Percentiles rank a stretch among this genome's conserved stretches.
phyloP scores from a whole-genome alignment of 2,888 invertebrate genomes.

The Chloromyia formosa region DNA sequence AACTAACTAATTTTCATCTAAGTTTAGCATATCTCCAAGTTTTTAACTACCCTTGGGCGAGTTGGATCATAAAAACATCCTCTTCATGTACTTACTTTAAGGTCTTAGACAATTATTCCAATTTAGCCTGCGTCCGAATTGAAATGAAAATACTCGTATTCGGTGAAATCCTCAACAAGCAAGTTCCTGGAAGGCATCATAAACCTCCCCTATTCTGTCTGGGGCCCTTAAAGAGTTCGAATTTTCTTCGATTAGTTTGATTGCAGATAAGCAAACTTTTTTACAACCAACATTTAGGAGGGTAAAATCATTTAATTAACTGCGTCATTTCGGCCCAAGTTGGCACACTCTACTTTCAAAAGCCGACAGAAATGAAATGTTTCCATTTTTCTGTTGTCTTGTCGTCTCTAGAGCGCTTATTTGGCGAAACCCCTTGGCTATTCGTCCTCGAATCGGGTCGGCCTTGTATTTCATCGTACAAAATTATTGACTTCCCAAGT shows the following conservation, averaged over 20 bases:
- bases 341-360: background rate
- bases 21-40: too few species aligned
- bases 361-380: background rate
- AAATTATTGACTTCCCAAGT: slow-evolving; percentile 15
- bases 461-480: background rate
- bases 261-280: slow-evolving; percentile 47
- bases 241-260: slow-evolving; percentile 48
- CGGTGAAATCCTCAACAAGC: too few species aligned
- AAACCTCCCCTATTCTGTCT: too few species aligned
- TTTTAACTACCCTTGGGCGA: too few species aligned
- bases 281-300: slow-evolving; percentile 43
- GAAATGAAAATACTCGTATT: too few species aligned
- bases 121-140: too few species aligned
- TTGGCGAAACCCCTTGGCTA: slow-evolving; percentile 26
- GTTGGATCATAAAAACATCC: too few species aligned
- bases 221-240: slow-evolving; percentile 39
- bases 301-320: slow-evolving; percentile 47
- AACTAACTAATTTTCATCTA: too few species aligned
- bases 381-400: background rate
- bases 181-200: too few species aligned
- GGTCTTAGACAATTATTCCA: too few species aligned
- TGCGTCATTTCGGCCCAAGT: slow-evolving; percentile 44
- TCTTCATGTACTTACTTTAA: too few species aligned
- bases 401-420: background rate
- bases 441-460: background rate